phyloP scores from a whole-genome alignment of 2,888 invertebrate species.

The Hartigia nigra region DNA sequence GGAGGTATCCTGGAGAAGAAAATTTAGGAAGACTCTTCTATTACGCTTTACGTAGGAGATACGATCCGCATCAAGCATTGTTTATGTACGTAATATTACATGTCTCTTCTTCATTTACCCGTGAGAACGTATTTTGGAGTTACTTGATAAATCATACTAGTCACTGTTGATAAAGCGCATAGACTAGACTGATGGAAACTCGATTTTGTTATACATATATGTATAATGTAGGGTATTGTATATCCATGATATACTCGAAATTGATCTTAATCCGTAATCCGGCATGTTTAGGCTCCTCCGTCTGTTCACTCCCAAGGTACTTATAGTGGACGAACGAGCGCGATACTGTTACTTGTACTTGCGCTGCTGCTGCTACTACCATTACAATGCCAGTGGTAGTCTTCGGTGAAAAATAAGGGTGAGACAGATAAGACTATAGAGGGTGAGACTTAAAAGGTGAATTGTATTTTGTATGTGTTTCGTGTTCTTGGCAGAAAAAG shows the following conservation, averaged over 20 bases:
- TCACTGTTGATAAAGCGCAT: background rate
- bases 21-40: background rate
- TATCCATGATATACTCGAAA: conserved; percentile 60
- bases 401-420: conserved; percentile 13
- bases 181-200: background rate
- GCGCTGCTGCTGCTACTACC: background rate
- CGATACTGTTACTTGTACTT: background rate
- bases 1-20: background rate
- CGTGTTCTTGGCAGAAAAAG: conserved; percentile 22
- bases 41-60: background rate
- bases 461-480: conserved; percentile 21
- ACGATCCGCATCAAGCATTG: background rate
- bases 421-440: conserved; percentile 15
- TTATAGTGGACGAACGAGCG: conserved; percentile 33
- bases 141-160: background rate
- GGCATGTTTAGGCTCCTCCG: conserved; percentile 60
- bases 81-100: background rate
- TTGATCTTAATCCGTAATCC: conserved; percentile 65
- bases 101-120: background rate
- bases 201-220: background rate
- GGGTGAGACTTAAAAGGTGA: conserved; percentile 13
- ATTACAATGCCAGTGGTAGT: background rate
- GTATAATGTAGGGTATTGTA: conserved; percentile 36
- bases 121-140: background rate
- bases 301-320: conserved; percentile 60